Conservation (phyloP, 92 coral and sea anemone species). For the Epizoanthus scotinus region DNA sequence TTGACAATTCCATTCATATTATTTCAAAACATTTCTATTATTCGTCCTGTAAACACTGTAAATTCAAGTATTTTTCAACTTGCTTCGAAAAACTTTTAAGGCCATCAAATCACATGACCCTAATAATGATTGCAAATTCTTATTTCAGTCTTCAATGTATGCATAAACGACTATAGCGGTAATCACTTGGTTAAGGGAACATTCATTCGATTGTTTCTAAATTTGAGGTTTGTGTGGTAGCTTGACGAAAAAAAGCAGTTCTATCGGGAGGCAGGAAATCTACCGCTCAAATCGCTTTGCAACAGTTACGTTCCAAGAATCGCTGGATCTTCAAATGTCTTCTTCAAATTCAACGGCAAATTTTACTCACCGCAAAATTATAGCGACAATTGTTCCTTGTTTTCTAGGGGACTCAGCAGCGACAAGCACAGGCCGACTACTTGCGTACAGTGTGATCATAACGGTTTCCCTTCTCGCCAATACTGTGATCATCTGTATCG, state of each 20-base stretch:
- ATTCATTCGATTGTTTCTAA: not conserved
- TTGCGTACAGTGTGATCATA: slow-evolving; percentile 51
- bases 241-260: not conserved
- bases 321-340: not conserved
- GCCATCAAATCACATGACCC: no score
- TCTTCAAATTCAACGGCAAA: slow-evolving; percentile 19
- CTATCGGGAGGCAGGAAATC: not conserved
- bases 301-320: not conserved
- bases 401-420: slow-evolving; percentile 18
- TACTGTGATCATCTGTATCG: slow-evolving; percentile 42
- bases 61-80: not conserved
- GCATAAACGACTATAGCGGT: no score
- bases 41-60: not conserved
- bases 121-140: no score
- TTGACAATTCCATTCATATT: not conserved
- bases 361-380: slow-evolving; percentile 1
- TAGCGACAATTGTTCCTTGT: slow-evolving; percentile 35
- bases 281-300: not conserved
- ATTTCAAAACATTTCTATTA: not conserved
- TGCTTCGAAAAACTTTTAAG: no score
- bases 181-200: not conserved
- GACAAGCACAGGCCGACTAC: slow-evolving; percentile 28
- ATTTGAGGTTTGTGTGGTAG: not conserved
- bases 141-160: no score
- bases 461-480: slow-evolving; percentile 60